phyloP scores from a whole-genome alignment of 2,888 invertebrate genomes.

The Cephonodes hylas region DNA sequence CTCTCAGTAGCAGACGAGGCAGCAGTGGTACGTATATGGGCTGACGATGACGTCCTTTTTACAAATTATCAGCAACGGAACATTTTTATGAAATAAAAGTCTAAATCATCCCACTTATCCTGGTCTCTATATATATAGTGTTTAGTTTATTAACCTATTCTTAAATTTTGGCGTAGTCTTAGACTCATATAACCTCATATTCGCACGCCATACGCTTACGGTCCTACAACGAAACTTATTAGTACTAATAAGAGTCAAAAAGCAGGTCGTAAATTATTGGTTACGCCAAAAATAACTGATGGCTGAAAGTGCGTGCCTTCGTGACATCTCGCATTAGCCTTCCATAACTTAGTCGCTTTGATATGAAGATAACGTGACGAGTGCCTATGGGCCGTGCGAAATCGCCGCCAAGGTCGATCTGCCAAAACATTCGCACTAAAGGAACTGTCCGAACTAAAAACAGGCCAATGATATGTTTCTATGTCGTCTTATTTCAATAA shows the following conservation, averaged over 20 bases:
- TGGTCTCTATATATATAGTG: no score
- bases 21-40: no score
- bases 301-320: constrained; percentile 46
- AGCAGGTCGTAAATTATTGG: neutral
- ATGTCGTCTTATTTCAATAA: no score
- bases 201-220: neutral
- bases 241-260: neutral
- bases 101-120: no score
- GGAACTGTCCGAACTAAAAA: neutral
- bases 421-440: constrained; percentile 25
- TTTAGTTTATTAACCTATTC: no score
- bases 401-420: constrained; percentile 29
- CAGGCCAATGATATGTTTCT: no score
- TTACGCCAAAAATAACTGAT: constrained; percentile 34
- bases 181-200: no score
- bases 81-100: no score
- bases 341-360: constrained; percentile 28
- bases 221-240: neutral
- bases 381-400: constrained; percentile 21
- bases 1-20: no score
- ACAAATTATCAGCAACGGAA: no score
- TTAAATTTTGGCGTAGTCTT: no score
- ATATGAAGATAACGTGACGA: constrained; percentile 24
- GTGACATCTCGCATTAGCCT: constrained; percentile 41
- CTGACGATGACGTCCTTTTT: no score